phyloP scores from a whole-genome alignment of 2,113 vertebrate species.

The Fulmarus glacialis region DNA sequence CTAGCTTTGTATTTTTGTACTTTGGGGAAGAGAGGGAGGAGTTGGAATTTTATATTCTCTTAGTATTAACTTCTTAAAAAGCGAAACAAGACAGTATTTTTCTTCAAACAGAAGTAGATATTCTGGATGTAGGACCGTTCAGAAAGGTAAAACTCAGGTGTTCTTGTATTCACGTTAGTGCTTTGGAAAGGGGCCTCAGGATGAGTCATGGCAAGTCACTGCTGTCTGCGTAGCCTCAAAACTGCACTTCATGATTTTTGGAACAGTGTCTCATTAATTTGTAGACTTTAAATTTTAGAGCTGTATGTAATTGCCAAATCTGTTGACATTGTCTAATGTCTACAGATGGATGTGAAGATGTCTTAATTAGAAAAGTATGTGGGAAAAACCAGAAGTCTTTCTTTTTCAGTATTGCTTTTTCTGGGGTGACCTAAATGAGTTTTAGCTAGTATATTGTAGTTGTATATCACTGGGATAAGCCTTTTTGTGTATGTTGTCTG shows the following conservation, averaged over 20 bases:
- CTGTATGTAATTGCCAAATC: not conserved
- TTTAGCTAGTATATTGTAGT: not conserved
- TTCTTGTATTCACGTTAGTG: not conserved
- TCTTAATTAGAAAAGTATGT: not conserved
- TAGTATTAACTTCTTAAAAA: not conserved
- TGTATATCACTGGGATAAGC: accelerated
- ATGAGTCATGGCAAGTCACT: not conserved
- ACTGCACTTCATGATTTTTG: not conserved
- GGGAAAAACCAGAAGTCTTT: too few relatives aligned
- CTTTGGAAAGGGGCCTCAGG: not conserved
- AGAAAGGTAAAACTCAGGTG: not conserved
- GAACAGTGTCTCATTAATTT: not conserved
- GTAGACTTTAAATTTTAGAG: not conserved
- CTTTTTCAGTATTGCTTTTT: not conserved
- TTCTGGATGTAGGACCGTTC: not conserved
- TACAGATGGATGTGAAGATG: not conserved
- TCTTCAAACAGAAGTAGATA: not conserved
- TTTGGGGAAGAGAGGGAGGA: not conserved
- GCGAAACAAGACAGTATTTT: not conserved
- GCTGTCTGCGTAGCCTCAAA: not conserved
- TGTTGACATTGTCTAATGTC: not conserved
- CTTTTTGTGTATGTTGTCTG: not conserved
- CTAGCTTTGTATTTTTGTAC: not conserved
- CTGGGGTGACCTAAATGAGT: not conserved
- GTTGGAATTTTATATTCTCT: not conserved